Base-by-base conservation (phyloP, 2,888 invertebrate genomes). In the Agrochola circellaris region DNA sequence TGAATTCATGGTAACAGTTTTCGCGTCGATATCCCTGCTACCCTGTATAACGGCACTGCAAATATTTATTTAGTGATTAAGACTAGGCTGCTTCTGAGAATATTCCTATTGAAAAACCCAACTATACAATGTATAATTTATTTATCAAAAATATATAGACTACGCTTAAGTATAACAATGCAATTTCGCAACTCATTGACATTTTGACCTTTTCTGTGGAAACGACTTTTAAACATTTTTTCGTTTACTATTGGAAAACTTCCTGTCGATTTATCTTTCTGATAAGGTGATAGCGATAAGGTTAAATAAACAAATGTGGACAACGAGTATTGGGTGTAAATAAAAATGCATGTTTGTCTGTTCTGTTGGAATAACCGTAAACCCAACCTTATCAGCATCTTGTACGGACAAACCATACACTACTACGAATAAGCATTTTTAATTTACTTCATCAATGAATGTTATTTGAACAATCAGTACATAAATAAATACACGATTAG, bases 211-310 rank as follows among this genome's bases (percentile, higher is more conserved):
- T 73, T 56, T 38, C 23, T 9, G 23, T 56, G 8, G 17, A 62
- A 45, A 71, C 48, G 48, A 62, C 38, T 62, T 67, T 65, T 15
- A 60, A 62, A 34, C 23, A 45, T 51, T 56, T 45, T 56, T 58
- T 66, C 30, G 45, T 26, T 67, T 20, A 73, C 51, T 17, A 62
- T 45, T 67, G 51, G 23, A 51, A 73, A 69, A 69, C 51, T 70
- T 61, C 48, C 79, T 60, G 56, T 20, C 56, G 54, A 70, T 66
- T 82, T 83, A 48, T 77, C 64, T 72, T 60, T 9, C n/a, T 73
- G 79, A 76, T 81, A 77, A 51, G 26, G 58, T 56, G 64, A 78
- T 60, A 78, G 48, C 68, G 83, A 81, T 83, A 81, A 83, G 23
- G 54, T 78, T 68, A 65, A 61, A 38, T 83, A 83, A 81, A 70